Conservation (phyloP, 1,140 invertebrate genomes). For the Magallana angulata region DNA sequence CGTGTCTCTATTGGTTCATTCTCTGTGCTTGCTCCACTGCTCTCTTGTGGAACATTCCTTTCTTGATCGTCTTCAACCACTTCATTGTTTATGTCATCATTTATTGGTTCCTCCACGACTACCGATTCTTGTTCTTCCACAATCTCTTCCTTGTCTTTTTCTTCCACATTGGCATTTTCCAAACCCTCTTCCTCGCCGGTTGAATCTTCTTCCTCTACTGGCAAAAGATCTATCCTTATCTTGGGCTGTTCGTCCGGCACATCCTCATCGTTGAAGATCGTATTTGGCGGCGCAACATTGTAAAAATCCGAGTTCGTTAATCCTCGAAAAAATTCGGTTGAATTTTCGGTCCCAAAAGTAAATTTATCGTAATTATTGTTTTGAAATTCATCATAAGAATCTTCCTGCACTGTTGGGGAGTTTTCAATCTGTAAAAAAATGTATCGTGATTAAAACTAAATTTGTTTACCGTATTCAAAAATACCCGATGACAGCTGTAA, state of each 20-base stretch:
- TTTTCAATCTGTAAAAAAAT: background rate
- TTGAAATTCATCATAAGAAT: background rate
- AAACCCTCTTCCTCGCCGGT: background rate
- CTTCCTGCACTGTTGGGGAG: background rate
- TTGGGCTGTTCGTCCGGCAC: background rate
- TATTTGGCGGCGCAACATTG: background rate
- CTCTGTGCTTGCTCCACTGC: background rate
- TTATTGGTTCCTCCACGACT: background rate
- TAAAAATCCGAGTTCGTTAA: background rate
- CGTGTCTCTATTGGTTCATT: background rate
- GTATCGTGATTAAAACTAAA: background rate
- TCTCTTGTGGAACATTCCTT: background rate
- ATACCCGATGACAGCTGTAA: background rate
- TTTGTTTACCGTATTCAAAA: background rate
- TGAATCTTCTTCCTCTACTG: background rate
- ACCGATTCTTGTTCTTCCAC: background rate
- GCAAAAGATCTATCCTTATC: background rate
- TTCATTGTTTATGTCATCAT: background rate
- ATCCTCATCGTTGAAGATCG: background rate
- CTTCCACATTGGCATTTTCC: background rate
- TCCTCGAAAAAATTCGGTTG: background rate
- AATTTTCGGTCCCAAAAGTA: background rate
- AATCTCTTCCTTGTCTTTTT: slow-evolving; percentile 5
- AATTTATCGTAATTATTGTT: background rate
- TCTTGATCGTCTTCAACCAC: background rate